These are phyloP conservation scores for Neopelma chrysocephalum DNA, from an alignment of 2,797 vertebrate genomes.

Conservation along the genomic window DNA sequence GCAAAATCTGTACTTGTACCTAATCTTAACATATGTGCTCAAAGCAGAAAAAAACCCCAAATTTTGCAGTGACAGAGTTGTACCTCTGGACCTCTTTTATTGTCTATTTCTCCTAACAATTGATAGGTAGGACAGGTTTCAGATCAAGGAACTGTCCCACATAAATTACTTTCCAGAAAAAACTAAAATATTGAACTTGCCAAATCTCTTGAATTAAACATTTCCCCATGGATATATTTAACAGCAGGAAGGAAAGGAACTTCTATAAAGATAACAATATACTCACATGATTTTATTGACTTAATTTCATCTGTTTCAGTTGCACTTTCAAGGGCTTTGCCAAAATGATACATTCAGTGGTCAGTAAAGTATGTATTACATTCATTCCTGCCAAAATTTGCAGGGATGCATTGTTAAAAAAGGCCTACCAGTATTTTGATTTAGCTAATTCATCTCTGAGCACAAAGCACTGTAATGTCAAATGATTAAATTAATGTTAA, in stretches of 20 bases:
- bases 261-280: background rate
- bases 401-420: background rate
- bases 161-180: background rate
- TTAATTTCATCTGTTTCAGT: background rate
- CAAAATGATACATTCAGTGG: background rate
- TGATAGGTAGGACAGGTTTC: background rate
- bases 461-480: background rate
- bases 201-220: background rate
- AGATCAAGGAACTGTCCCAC: background rate
- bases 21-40: background rate
- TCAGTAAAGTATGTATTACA: background rate
- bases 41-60: background rate
- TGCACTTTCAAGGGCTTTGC: background rate
- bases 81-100: background rate
- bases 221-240: background rate
- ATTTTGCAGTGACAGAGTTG: background rate
- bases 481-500: no score
- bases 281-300: background rate
- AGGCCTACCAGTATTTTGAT: background rate
- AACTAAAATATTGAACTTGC: background rate
- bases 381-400: background rate
- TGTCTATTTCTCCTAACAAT: background rate
- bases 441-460: background rate
- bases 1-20: background rate
- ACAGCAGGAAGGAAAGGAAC: background rate